Evolutionary conservation across 2,888 invertebrate species (phyloP), one percentile per base, ranked within the genome.

Genomic region (Lacanobia oleracea): DNA sequence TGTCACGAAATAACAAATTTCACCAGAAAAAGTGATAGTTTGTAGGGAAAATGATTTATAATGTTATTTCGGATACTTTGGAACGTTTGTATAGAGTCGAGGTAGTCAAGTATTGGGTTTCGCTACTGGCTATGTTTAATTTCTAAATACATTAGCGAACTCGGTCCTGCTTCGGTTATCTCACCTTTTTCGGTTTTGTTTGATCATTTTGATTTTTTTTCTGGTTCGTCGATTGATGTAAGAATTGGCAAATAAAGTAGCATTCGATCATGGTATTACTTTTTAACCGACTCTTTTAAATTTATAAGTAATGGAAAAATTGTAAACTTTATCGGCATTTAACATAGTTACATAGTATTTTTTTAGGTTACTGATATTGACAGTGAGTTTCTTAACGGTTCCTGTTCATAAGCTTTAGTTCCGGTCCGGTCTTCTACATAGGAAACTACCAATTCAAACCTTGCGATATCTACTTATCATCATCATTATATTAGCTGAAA

Each of bases 1-100:
- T 94, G 95, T 94, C 93, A 94, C 91, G 92, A 93, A 94, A 94
- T 94, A 93, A 95, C 95, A 94, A 94, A 95, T 95, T 94, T 93
- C 87, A 87, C 86, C 88, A 91, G 76, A 92, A 95, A 95, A 95
- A 94, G 91, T 84, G 84, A 84, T 81, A 81, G 87, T 86, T 87
- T 76, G 88, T 82, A 89, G 82, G 81, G 88, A 91, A 95, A 92
- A 94, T 96, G 95, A 96, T 96, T 96, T 94, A 96, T 95, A 92
- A 91, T 91, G 93, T 94, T 94, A 95, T 94, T 95, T 94, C 86
- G 94, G 94, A 94, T 94, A 92, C 88, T 82, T 84, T 79, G 91
- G 92, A 93, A 94, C 95, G 94, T 96, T 95, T 94, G 90, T 92
- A 86, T 88, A 86, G 84, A 86, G 85, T 75, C 87, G 87, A 89